Evolutionary conservation across 2,888 invertebrate species (phyloP).

Genomic region (Alviniconcha strummeri): DNA sequence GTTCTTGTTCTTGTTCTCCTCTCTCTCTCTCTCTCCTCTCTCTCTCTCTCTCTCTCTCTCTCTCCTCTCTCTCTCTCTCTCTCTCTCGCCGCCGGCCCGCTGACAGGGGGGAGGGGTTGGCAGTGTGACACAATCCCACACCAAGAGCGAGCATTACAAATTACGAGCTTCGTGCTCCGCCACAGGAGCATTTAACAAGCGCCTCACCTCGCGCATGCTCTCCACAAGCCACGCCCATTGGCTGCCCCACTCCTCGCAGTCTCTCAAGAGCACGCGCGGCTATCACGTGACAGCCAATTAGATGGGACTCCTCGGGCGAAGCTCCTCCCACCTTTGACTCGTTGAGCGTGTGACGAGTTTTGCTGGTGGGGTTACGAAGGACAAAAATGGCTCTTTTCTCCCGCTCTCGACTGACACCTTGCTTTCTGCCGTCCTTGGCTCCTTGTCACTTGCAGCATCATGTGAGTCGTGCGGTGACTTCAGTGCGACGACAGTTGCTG

Average conservation of each 20-base stretch:
- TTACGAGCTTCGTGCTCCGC: conserved; percentile 17
- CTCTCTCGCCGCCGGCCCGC: no score
- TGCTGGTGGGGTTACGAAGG: background rate
- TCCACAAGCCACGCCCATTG: conserved; percentile 10
- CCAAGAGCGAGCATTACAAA: conserved; percentile 9
- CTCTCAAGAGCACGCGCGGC: conserved; percentile 22
- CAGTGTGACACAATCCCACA: background rate
- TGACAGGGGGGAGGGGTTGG: no score
- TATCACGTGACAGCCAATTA: conserved; percentile 27
- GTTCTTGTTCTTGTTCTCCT: no score
- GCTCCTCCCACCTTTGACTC: conserved; percentile 22
- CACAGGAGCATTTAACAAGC: conserved; percentile 24
- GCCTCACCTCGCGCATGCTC: conserved; percentile 8
- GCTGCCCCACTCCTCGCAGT: conserved; percentile 4
- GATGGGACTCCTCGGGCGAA: conserved; percentile 8
- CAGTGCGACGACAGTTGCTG: background rate
- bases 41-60: background rate
- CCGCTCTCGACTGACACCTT: background rate
- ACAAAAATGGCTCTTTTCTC: background rate
- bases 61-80: no score
- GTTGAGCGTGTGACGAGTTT: background rate
- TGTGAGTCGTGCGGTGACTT: background rate
- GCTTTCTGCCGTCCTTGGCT: conserved; percentile 2
- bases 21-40: background rate
- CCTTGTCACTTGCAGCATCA: background rate